Conservation (phyloP, 37 sponge, comb jelly and placozoan species). For the Spongilla lacustris region DNA sequence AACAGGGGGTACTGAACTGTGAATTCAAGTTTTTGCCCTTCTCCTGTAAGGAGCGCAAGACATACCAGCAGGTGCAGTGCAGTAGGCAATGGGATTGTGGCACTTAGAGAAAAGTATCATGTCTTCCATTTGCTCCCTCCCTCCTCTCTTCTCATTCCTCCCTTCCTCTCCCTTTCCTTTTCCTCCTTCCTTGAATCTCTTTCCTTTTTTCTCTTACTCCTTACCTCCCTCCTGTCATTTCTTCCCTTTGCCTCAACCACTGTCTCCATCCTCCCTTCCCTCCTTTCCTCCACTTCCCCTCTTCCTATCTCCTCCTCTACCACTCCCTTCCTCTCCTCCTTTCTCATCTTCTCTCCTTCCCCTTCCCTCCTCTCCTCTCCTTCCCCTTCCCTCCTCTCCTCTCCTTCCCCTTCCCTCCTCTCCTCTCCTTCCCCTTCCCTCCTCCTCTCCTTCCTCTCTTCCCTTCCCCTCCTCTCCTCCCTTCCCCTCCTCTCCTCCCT, state of each 20-base stretch:
- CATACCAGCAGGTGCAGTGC: conserved; percentile 49
- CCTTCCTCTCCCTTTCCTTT: conserved; percentile 13
- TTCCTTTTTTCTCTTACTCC: no score
- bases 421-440: not conserved
- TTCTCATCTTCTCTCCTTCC: conserved; percentile 2
- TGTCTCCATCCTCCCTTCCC: no score
- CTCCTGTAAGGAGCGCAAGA: conserved; percentile 41
- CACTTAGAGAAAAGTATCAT: not conserved
- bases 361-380: not conserved
- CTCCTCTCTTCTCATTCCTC: not conserved
- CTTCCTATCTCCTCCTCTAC: no score
- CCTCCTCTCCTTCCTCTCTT: conserved; percentile 13
- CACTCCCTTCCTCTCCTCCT: no score
- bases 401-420: not conserved
- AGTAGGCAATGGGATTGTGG: no score
- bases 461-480: not conserved
- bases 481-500: not conserved
- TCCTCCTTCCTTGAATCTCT: no score
- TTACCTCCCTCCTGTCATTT: no score
- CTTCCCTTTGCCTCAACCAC: no score
- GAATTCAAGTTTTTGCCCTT: conserved; percentile 71
- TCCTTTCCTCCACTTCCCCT: no score
- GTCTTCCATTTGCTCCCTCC: not conserved
- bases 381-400: not conserved
- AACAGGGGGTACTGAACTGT: conserved; percentile 39